phyloP scores from a whole-genome alignment of 2,888 invertebrate species.

The Cheiracanthium punctorium region DNA sequence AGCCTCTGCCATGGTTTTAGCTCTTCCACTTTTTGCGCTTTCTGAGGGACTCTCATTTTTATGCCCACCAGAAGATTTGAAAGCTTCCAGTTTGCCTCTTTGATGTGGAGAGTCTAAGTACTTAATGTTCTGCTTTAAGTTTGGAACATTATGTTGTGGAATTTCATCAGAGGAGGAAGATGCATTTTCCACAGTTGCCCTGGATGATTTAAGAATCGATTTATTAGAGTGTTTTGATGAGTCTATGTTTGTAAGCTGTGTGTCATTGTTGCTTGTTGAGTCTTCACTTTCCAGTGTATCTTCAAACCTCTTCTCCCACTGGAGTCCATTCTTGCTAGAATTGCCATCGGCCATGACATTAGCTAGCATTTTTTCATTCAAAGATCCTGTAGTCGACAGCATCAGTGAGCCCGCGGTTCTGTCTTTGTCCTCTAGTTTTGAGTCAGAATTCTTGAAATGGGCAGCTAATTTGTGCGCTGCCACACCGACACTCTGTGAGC shows the following conservation, averaged over 20 bases:
- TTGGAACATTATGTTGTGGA: neutral
- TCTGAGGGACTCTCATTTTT: conserved; percentile 2
- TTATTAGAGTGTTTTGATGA: neutral
- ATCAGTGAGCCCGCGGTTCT: neutral
- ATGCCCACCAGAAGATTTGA: neutral
- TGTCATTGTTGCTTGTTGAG: neutral
- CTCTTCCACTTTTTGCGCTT: neutral
- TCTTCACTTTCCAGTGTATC: conserved; percentile 51
- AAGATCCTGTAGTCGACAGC: conserved; percentile 58
- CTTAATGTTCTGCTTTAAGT: neutral
- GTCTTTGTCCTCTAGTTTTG: conserved; percentile 29
- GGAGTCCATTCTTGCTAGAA: conserved; percentile 20
- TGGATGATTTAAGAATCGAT: neutral
- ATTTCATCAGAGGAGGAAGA: neutral
- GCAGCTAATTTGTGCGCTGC: conserved; percentile 53
- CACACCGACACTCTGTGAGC: conserved; percentile 58
- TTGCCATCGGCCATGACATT: conserved; percentile 51
- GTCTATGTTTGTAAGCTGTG: neutral
- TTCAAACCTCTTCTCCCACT: conserved; percentile 63
- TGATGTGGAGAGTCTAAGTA: neutral
- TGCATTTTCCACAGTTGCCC: neutral
- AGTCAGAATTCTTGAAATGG: conserved; percentile 37
- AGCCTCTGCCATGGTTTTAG: conserved; percentile 31
- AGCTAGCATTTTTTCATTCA: conserved; percentile 69
- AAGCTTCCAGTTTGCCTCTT: neutral